Base-by-base conservation (phyloP, 2,888 invertebrate genomes). In the Tenthredo notha region DNA sequence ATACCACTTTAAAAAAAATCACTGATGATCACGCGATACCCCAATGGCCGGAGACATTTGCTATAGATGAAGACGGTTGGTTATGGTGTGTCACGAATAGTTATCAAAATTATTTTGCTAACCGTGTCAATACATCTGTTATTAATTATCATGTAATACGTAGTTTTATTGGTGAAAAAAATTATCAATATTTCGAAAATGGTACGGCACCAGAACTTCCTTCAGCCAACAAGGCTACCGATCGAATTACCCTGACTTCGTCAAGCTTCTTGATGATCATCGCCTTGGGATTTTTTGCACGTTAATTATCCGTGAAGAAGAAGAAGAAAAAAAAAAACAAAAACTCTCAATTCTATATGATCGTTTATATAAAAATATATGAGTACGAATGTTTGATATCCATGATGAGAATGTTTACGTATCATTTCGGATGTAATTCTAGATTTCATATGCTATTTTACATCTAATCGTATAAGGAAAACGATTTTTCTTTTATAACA, bases 1-100 rank as follows among this genome's bases (percentile, higher is more conserved):
- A 94, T 77, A 93, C 93, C 85, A 95, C 95, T 29, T 96, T 96
- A 91, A 94, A 95, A 67, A 94, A 96, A 43, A 95, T 97, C 86
- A 95, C 96, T 9, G 95, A 95, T 88, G 96, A 97, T 91, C 94
- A 95, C 72, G 95, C 94, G 85, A 95, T 95, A 89, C 95, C 97
- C 87, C 96, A 97, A 91, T 97, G 97, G 97, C 95, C 96, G 0
- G 96, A 96, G 90, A 95, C 96, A 4, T 96, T 97, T 91, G 94
- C 95, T 3, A 96, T 97, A 89, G 96, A 96, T 90, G 94, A 95
- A 85, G 93, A 94, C 84, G 96, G 96, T 40, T 95, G 96, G 90
- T 92, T 97, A 9, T 96, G 95, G 91, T 95, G 96, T 7, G 94
- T 96, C 12, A 94, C 96, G 21, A 97, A 97, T 92, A 94, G 95